phyloP scores from a whole-genome alignment of 2,113 vertebrate species.

The Hemiscyllium ocellatum region DNA sequence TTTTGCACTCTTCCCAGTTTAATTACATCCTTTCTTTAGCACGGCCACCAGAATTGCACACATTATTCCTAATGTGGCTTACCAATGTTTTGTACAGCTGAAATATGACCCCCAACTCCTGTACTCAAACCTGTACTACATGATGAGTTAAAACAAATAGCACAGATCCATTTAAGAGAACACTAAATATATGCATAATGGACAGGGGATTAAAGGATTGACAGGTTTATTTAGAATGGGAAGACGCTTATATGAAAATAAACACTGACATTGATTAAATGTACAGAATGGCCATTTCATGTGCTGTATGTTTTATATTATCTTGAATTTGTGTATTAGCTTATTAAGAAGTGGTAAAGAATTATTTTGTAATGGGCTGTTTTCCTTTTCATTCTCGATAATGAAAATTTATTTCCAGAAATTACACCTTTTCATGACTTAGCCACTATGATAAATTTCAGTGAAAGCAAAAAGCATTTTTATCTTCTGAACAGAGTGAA shows the following conservation, averaged over 20 bases:
- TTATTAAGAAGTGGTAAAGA: not conserved
- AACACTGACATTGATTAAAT: not conserved
- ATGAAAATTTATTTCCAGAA: not conserved
- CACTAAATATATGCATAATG: not conserved
- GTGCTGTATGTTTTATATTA: not conserved
- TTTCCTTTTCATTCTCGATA: not conserved
- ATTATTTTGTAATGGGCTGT: not conserved
- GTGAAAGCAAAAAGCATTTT: not conserved
- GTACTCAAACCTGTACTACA: not conserved
- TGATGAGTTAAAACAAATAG: not conserved
- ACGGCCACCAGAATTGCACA: too few species aligned
- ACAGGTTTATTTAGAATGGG: not conserved
- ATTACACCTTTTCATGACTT: not conserved
- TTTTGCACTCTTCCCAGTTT: too few species aligned
- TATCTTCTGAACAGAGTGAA: conserved; percentile 1
- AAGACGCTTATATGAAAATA: not conserved
- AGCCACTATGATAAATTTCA: not conserved
- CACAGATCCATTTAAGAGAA: not conserved
- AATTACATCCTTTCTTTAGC: too few species aligned
- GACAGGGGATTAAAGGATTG: not conserved
- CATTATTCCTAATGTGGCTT: too few species aligned
- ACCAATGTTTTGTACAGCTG: too few species aligned
- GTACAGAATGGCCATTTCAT: not conserved
- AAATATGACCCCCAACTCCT: too few species aligned
- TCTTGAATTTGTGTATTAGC: not conserved